Base-by-base conservation (phyloP, 1,140 invertebrate genomes). In the Drosophila asahinai region DNA sequence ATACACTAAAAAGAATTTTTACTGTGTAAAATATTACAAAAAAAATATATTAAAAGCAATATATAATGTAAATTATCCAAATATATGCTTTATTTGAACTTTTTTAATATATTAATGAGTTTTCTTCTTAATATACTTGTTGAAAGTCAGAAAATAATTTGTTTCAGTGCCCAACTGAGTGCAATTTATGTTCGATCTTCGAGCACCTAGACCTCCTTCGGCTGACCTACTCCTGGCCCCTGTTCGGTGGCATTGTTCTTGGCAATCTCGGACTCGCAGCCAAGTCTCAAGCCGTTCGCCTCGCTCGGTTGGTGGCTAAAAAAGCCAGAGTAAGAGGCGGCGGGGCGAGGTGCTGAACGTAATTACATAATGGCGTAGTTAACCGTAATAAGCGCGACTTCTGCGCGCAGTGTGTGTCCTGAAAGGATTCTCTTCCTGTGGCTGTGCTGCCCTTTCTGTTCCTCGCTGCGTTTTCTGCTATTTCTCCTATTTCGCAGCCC, bases 331-430 rank as follows among this genome's bases (percentile, higher is more conserved):
- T 4, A 57, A 57, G 19, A 15, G 33, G 51, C 19, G 51, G 43
- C 36, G 72, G 45, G 60, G 33, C 55, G 52, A 71, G 75, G 70
- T 77, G 68, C 71, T 71, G 68, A 57, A 80, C 86, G 79, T 91
- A 91, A 91, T 91, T 91, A 89, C 83, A 91, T 91, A 91, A 91
- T 87, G 82, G 77, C 80, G 87, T 77, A 82, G 87, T 91, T 91
- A 91, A 81, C 78, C 76, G 87, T 91, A 91, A 91, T 91, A 84
- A 91, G 87, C 87, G 87, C 87, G 80, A 82, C 82, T 91, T 86
- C 66, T 83, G 86, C 62, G 66, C 78, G n/a, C 86, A 90, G 86
- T 91, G 82, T 90, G 86, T 86, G 86, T 90, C 86, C 86, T 91
- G 82, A 90, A 90, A 91, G 86, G 86, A 91, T 90, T 90, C 63